Conservation (phyloP, 35 echinoderm and acorn worm genomes). For the Chiridota heheva region DNA sequence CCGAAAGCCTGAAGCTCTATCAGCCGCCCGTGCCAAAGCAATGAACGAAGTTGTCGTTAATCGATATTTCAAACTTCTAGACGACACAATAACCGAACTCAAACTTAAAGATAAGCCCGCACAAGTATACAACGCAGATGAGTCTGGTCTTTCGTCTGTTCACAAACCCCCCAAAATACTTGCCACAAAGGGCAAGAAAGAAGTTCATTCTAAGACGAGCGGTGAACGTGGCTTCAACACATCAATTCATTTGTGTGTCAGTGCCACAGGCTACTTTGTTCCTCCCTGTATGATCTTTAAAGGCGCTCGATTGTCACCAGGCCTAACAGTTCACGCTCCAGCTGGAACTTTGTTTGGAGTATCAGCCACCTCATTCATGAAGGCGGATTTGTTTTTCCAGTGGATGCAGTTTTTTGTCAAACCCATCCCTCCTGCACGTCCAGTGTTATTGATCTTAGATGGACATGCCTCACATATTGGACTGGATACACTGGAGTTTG, state of each 20-base stretch:
- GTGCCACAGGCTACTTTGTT: not conserved
- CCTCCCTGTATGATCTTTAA: not conserved
- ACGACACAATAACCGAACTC: not conserved
- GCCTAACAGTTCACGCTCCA: not conserved
- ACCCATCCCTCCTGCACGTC: not conserved
- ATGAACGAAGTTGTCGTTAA: constrained; percentile 13
- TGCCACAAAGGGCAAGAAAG: constrained; percentile 9
- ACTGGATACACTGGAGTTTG: constrained; percentile 10
- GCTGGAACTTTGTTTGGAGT: not conserved
- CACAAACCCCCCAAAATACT: not conserved
- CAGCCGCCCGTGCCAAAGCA: constrained; percentile 6
- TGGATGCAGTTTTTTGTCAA: not conserved
- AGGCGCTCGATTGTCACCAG: not conserved
- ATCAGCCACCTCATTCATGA: not conserved
- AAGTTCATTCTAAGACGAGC: not conserved
- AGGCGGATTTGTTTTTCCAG: not conserved
- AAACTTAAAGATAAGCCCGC: constrained; percentile 35
- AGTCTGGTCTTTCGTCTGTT: constrained; percentile 11
- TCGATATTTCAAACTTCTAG: constrained; percentile 16
- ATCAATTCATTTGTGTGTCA: constrained; percentile 6
- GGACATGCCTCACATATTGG: constrained; percentile 36
- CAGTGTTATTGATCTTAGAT: constrained; percentile 33
- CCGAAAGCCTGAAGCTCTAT: constrained; percentile 6
- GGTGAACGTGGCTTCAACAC: constrained; percentile 4
- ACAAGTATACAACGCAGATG: constrained; percentile 51